Base-by-base conservation (phyloP, 2,888 invertebrate genomes). In the Andrena fulva region DNA sequence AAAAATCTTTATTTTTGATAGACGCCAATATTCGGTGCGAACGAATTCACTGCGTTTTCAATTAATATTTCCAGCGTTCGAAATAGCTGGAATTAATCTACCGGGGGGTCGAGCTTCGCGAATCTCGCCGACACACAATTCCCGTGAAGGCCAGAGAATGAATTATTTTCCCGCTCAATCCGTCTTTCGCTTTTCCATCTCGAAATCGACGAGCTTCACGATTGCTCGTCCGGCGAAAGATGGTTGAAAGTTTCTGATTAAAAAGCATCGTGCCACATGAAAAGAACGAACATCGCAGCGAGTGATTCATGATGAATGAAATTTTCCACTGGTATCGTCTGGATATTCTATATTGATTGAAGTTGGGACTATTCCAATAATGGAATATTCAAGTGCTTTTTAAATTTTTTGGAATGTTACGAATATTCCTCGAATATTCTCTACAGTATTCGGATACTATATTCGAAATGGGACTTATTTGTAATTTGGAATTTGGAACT, bases 161-260 rank as follows among this genome's bases (percentile, higher is more conserved):
- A 86, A 86, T 85, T 80, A 85, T 71, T 84, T 78, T 70, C 52
- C 4, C 50, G 70, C 77, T 69, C 75, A 35, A 69, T 76, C 78
- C 63, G 76, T 79, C 84, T 71, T 79, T 52, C 69, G 50, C 12
- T 59, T 52, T 73, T n/a, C 77, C 35, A 35, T 79, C 35, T 72
- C 73, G 59, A 8, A 42, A 54, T 48, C 80, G 67, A 62, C 79
- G 62, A 68, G 68, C 27, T 66, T 62, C 4, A 0, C 64, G 63
- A 60, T 70, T 42, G 24, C 12, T 8, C 50, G 8, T 42, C 35
- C 29, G 27, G 64, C 62, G 33, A 42, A n/a, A 35, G 20, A 16
- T 0, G 35, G 5, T 60, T 5, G n/a, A 24, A 64, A 31, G 35
- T 70, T 79, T 68, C 64, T 59, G 29, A 77, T 77, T 69, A 35